Percentiles rank a stretch among this genome's conserved stretches.
Conservation (phyloP, 2,888 invertebrate genomes). For the Meteorus colon region DNA sequence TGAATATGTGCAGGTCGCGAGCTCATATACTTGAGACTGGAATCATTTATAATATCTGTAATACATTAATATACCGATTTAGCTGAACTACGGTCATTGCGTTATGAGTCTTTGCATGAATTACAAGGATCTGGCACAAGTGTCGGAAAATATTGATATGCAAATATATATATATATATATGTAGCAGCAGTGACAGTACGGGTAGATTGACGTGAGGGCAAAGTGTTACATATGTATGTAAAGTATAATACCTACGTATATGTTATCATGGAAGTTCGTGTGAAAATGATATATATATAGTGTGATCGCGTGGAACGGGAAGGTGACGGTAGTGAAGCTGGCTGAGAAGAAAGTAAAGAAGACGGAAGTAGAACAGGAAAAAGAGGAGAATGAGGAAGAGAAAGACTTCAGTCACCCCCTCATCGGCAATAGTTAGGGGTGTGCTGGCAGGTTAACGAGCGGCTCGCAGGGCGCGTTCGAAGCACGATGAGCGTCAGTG, state of each 20-base stretch:
- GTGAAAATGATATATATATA: background rate
- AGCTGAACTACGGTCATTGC: background rate
- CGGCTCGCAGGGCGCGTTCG: conserved; percentile 65
- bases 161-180: conserved; percentile 62
- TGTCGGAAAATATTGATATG: conserved; percentile 69
- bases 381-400: background rate
- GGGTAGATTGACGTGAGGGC: conserved; percentile 5
- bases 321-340: background rate
- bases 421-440: conserved; percentile 59
- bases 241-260: background rate
- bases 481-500: conserved; percentile 41
- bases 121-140: conserved; percentile 43
- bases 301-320: conserved; percentile 2
- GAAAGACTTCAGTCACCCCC: conserved; percentile 30
- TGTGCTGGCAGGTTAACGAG: conserved; percentile 72
- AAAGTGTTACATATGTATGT: background rate
- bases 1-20: too few relatives aligned
- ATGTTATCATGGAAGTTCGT: conserved; percentile 31
- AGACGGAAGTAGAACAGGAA: conserved; percentile 7
- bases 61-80: too few relatives aligned
- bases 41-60: too few relatives aligned
- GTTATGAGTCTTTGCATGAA: background rate
- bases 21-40: too few relatives aligned
- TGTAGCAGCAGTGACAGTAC: background rate
- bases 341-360: conserved; percentile 2